Percentiles rank a stretch among this genome's conserved stretches.
Evolutionary conservation across 2,113 vertebrate genomes (phyloP).

Genomic region (Mirounga angustirostris): DNA sequence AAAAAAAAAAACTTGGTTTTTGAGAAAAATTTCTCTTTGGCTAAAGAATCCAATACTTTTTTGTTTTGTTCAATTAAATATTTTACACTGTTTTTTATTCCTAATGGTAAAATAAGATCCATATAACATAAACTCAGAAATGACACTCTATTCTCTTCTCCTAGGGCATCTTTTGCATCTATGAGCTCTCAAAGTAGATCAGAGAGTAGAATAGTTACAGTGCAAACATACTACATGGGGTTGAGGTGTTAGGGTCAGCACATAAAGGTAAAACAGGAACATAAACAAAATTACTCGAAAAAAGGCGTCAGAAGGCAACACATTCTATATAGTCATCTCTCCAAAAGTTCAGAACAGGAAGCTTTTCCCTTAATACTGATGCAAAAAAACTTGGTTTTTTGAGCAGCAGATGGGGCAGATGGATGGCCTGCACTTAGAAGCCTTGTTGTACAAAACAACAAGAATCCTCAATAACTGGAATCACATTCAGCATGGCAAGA

Average conservation of each 20-base stretch:
- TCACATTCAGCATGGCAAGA: neutral
- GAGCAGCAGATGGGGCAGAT: neutral
- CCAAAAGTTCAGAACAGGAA: neutral
- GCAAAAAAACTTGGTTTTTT: neutral
- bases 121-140: neutral
- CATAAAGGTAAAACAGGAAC: neutral
- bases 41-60: neutral
- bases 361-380: neutral
- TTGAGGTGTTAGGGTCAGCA: neutral
- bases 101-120: neutral
- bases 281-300: neutral
- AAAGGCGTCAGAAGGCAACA: neutral
- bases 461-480: neutral
- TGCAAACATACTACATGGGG: neutral
- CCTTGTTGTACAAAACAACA: neutral
- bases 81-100: neutral
- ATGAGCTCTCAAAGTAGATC: neutral
- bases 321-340: neutral
- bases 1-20: neutral
- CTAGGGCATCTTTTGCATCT: neutral
- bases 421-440: neutral
- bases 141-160: neutral
- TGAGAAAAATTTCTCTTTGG: neutral
- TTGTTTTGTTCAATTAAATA: constrained; percentile 20
- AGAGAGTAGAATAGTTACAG: neutral